phyloP scores from a whole-genome alignment of 2,888 invertebrate species.

The Sinentomon sp. region DNA sequence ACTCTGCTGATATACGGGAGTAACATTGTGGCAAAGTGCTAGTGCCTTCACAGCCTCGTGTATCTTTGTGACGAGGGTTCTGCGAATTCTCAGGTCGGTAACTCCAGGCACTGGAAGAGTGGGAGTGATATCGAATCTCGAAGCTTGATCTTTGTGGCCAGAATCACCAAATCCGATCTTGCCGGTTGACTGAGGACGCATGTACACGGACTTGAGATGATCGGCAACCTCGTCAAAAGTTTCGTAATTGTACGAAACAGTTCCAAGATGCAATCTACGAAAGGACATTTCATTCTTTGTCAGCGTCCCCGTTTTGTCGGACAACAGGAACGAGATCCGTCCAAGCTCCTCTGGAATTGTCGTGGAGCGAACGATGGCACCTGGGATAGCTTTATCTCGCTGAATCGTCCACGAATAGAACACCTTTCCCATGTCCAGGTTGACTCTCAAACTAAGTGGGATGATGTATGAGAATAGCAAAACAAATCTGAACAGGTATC shows the following conservation, averaged over 20 bases:
- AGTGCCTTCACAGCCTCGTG: constrained; percentile 67
- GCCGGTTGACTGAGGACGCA: too few species aligned
- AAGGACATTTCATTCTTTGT: constrained; percentile 99
- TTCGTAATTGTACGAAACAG: constrained; percentile 62
- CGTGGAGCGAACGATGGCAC: constrained; percentile 83
- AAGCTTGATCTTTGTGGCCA: constrained; percentile 4
- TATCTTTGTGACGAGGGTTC: neutral
- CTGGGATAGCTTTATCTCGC: constrained; percentile 67
- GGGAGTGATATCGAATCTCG: too few species aligned
- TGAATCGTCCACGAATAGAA: constrained; percentile 94
- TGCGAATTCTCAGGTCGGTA: too few species aligned
- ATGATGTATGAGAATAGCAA: constrained; percentile 96
- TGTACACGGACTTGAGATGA: too few species aligned
- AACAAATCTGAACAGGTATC: constrained; percentile 86
- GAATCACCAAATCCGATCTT: constrained; percentile 17
- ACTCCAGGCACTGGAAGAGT: too few species aligned
- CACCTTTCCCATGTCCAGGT: constrained; percentile 93
- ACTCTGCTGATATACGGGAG: constrained; percentile 90
- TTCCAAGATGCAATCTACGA: constrained; percentile 78
- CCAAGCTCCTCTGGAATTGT: constrained; percentile 97
- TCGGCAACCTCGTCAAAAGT: constrained; percentile 68
- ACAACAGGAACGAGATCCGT: constrained; percentile 78
- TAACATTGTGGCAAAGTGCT: constrained; percentile 95
- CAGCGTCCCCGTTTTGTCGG: constrained; percentile 93
- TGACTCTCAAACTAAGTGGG: constrained; percentile 88